Evolutionary conservation across 2,113 vertebrate genomes (phyloP), one percentile per base, ranked within the genome.

Genomic region (Crocuta crocuta): DNA sequence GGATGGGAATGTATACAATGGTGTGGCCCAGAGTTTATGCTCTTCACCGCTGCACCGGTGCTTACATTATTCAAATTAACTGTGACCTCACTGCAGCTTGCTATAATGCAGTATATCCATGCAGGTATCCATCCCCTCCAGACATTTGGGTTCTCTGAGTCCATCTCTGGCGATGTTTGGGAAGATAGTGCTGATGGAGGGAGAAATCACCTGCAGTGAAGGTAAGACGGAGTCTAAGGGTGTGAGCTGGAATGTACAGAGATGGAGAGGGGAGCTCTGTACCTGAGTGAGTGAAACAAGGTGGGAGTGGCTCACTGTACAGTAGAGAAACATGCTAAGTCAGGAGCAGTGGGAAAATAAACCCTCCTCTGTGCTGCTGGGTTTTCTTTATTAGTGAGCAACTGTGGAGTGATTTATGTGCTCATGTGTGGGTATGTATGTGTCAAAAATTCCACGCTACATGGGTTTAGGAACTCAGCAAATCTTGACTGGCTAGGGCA

Each of bases 121-220:
- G 39, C 16, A 48, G n/a, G n/a, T 6, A 10, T 2, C 12, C 50
- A 58, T 5, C 24, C 24, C 21, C 17, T 28, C 53, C 0, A 0
- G 31, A 65, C 19, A 55, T 8, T 2, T 35, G 80, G 79, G 28
- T 63, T 78, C 39, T 71, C 84, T 0, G 0, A 55, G 43, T 39
- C 10, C 28, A 23, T 43, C 83, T 45, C 26, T 45, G 55, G 15
- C 39, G 9, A 10, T 4, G 4, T 35, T 17, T 39, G 70, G 43
- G 78, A 66, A 63, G 88, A 43, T 21, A 92, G 91, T 11, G 10
- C 35, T 15, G 43, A 24, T 7, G 2, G 33, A 48, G 48, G 58
- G 79, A 71, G 13, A 12, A 39, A 48, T 35, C 0, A 0, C 45
- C 10, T 43, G 39, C 28, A 24, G 73, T 10, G 50, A 68, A 94